A percentile compares a stretch with the other conserved stretches of the same genome.
Evolutionary conservation across 2,888 invertebrate species (phyloP).

Genomic region (Yponomeuta sedellus): DNA sequence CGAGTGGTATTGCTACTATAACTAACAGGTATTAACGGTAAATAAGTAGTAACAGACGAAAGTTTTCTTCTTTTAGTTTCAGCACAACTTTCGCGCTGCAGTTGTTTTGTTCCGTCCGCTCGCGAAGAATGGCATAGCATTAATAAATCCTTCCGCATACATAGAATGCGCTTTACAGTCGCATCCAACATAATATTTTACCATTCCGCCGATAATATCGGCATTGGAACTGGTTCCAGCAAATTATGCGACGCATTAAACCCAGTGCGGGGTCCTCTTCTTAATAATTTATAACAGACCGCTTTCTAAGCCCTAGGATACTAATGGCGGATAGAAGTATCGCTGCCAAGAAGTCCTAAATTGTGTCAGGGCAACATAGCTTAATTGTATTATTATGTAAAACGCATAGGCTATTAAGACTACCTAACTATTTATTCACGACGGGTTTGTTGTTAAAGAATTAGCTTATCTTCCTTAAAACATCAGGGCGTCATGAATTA

Average conservation of each 20-base stretch:
- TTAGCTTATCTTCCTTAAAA: no score
- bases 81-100: constrained; percentile 9
- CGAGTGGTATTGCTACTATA: no score
- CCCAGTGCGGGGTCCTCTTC: constrained; percentile 49
- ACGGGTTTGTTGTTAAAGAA: no score
- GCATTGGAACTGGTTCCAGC: constrained; percentile 50
- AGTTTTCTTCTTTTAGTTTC: no score
- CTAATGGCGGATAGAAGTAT: constrained; percentile 27
- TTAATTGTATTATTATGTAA: no score
- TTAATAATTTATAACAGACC: constrained; percentile 54
- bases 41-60: no score
- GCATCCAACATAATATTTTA: constrained; percentile 23
- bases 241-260: constrained; percentile 56
- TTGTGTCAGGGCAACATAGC: no score
- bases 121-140: constrained; percentile 24
- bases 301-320: constrained; percentile 53
- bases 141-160: constrained; percentile 25
- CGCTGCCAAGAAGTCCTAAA: constrained; percentile 5
- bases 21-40: no score
- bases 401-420: no score
- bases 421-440: no score
- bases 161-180: constrained; percentile 18
- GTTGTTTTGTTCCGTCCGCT: neutral
- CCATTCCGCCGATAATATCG: constrained; percentile 27
- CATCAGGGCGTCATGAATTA: no score